phyloP scores from a whole-genome alignment of 2,113 vertebrate species.

The Mormyrus lacerda region DNA sequence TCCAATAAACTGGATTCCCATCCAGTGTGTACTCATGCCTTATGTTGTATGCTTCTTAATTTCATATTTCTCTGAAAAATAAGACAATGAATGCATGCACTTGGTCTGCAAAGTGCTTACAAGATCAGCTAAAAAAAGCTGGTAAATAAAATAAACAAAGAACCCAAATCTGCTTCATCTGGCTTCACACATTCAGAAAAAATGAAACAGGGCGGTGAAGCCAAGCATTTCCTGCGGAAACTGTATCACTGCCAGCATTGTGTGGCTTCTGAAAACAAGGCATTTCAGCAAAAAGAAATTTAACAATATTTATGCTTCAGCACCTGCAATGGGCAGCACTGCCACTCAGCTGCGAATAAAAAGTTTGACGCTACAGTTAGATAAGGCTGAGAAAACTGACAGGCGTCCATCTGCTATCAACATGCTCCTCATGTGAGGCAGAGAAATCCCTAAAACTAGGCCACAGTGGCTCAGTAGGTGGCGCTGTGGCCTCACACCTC shows the following conservation, averaged over 20 bases:
- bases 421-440: neutral
- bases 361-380: neutral
- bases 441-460: neutral
- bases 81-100: neutral
- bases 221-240: constrained; percentile 61
- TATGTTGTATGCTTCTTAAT: neutral
- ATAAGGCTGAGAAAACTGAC: neutral
- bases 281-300: constrained; percentile 37
- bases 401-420: neutral
- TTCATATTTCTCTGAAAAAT: neutral
- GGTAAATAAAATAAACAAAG: constrained; percentile 3
- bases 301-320: neutral
- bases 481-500: neutral
- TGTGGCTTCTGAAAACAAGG: constrained; percentile 40
- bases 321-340: neutral
- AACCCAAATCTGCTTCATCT: neutral
- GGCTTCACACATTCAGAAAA: constrained; percentile 19
- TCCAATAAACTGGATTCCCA: neutral
- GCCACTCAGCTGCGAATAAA: neutral
- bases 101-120: neutral
- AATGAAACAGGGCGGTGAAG: constrained; percentile 48
- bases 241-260: constrained; percentile 47
- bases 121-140: neutral
- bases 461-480: neutral
- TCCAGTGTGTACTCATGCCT: neutral